Evolutionary conservation across 1,140 invertebrate genomes (phyloP), one percentile per base, ranked within the genome.

Genomic region (Arion vulgaris): DNA sequence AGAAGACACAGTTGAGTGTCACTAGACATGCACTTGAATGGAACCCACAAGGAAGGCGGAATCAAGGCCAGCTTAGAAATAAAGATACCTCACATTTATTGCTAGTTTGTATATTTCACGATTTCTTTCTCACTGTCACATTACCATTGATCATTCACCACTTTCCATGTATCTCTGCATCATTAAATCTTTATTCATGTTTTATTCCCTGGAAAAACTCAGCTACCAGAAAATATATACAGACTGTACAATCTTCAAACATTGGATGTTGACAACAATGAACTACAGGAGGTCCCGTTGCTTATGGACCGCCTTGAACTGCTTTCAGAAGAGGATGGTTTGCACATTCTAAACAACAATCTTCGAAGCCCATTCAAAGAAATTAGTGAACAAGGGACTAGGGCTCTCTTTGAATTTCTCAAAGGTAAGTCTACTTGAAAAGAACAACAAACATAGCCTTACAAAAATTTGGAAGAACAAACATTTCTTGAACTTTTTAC

Each of bases 291-390:
- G 19, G 77, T 93, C 15, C 91, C 92, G 1, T 73, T 87, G 39
- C 84, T 91, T 34, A 76, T 92, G 57, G 90, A 89, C 71, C 86
- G 87, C 28, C 79, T 92, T 23, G 86, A 88, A 34, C 78, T 82
- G 38, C 84, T 92, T 41, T 75, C 71, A 49, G 83, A 88, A 41
- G 87, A 84, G 13, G 85, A 83, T 17, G 83, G 87, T 32, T 41
- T 92, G 15, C 87, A 85, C 73, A 81, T 92, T 13, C 57, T 85
- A 34, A 86, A 86, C 69, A 92, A 92, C 84, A 82, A 81, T 38
- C 83, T 92, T 45, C 81, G 81, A 57, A 86, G 78, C 69, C 91
- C 91, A 32, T 91, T 89, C n/a, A 87, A 88, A 66, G 87, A 89
- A 68, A 88, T 92, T n/a, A 90, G 88, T 84, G 81, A 88, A 45